phyloP scores from a whole-genome alignment of 1,140 invertebrate genomes.

The Lepeophtheirus salmonis region DNA sequence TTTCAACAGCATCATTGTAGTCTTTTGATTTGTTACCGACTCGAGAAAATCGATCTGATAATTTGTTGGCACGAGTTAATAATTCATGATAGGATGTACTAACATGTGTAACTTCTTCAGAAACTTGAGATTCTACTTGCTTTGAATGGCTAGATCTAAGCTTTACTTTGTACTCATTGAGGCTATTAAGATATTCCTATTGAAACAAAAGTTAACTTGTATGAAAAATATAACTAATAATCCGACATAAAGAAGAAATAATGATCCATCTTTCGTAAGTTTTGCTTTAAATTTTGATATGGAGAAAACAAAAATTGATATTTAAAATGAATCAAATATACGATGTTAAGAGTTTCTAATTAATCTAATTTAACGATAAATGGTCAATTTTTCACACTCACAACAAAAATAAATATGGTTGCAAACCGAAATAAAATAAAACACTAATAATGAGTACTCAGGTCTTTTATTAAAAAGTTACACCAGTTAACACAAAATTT shows the following conservation, averaged over 20 bases:
- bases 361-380: too few species aligned
- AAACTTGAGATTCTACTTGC: constrained; percentile 1
- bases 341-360: too few species aligned
- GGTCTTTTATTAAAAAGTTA: too few species aligned
- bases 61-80: constrained; percentile 51
- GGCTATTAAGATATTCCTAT: constrained; percentile 14
- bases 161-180: constrained; percentile 13
- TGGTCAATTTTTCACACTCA: too few species aligned
- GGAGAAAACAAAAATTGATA: too few species aligned
- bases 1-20: constrained; percentile 61
- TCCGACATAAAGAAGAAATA: not conserved
- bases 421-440: too few species aligned
- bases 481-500: too few species aligned
- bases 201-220: not conserved
- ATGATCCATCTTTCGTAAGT: too few species aligned
- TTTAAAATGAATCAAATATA: too few species aligned
- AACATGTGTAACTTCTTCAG: constrained; percentile 14
- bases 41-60: constrained; percentile 53
- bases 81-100: constrained; percentile 34
- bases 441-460: too few species aligned
- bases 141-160: constrained; percentile 6
- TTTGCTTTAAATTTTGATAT: too few species aligned
- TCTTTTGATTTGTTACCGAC: constrained; percentile 55
- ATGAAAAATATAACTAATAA: constrained; percentile 6
- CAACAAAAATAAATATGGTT: too few species aligned